A percentile compares a stretch with the other conserved stretches of the same genome.
Conservation (phyloP, 2,797 vertebrate species). For the Phoeniculus purpureus region DNA sequence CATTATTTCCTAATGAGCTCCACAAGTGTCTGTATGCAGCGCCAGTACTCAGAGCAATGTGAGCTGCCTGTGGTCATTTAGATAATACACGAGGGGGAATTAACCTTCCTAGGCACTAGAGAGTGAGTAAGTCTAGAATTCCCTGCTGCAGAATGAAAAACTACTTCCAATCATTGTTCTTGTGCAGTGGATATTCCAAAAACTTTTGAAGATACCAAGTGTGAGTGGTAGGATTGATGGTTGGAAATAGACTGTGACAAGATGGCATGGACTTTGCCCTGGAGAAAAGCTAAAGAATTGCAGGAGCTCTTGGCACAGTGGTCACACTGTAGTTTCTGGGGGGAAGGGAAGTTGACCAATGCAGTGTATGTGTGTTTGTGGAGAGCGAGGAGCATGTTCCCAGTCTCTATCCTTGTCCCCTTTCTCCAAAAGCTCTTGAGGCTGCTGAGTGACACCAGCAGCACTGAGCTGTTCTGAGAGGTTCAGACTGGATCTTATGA, state of each 20-base stretch:
- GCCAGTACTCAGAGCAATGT: not conserved
- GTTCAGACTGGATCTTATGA: too few relatives aligned
- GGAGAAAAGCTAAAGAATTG: not conserved
- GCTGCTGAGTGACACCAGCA: too few relatives aligned
- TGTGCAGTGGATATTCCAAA: not conserved
- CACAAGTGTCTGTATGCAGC: not conserved
- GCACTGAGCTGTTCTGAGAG: too few relatives aligned
- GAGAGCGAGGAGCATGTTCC: too few relatives aligned
- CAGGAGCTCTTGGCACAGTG: not conserved
- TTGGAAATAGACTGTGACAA: not conserved
- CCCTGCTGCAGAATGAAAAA: not conserved
- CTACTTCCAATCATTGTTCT: not conserved
- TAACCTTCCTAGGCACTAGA: not conserved
- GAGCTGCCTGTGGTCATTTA: not conserved
- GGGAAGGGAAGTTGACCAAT: too few relatives aligned
- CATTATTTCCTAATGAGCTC: not conserved
- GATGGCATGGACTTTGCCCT: not conserved
- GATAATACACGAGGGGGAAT: not conserved
- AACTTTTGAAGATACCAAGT: not conserved
- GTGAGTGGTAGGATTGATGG: not conserved
- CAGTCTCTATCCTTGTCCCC: too few relatives aligned
- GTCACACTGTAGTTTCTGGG: not conserved
- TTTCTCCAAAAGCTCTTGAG: too few relatives aligned
- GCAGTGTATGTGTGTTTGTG: too few relatives aligned
- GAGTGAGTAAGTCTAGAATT: not conserved